Conservation (phyloP, 35 echinoderm and acorn worm genomes). For the Strongylocentrotus purpuratus region DNA sequence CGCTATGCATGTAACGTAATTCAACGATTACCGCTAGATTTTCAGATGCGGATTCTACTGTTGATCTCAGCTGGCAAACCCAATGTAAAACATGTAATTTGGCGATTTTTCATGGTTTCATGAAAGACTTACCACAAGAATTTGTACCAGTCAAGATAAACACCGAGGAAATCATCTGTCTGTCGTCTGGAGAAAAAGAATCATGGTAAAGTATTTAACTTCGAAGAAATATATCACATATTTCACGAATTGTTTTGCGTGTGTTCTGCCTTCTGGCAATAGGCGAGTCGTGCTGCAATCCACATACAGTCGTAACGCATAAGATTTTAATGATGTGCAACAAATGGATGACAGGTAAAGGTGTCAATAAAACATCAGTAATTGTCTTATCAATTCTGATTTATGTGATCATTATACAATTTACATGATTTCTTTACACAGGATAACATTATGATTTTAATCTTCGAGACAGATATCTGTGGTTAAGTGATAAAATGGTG, state of each 20-base stretch:
- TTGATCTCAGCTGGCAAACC: neutral
- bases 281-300: neutral
- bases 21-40: conserved; percentile 17
- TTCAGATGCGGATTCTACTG: neutral
- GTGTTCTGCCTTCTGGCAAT: neutral
- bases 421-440: no score
- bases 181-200: neutral
- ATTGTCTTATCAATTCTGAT: neutral
- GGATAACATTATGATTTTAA: no score
- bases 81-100: conserved; percentile 13
- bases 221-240: conserved; percentile 3
- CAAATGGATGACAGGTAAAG: neutral
- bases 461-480: no score
- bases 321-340: neutral
- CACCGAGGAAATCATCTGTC: neutral
- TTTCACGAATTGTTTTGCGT: conserved; percentile 15
- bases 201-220: neutral
- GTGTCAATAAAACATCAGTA: neutral
- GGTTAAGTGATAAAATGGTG: no score
- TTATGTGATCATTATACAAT: no score
- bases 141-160: conserved; percentile 7
- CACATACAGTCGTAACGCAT: neutral
- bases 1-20: neutral
- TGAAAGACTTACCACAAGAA: neutral
- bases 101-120: neutral